Evolutionary conservation across 2,113 vertebrate species (phyloP).

Genomic region (Oreochromis aureus): DNA sequence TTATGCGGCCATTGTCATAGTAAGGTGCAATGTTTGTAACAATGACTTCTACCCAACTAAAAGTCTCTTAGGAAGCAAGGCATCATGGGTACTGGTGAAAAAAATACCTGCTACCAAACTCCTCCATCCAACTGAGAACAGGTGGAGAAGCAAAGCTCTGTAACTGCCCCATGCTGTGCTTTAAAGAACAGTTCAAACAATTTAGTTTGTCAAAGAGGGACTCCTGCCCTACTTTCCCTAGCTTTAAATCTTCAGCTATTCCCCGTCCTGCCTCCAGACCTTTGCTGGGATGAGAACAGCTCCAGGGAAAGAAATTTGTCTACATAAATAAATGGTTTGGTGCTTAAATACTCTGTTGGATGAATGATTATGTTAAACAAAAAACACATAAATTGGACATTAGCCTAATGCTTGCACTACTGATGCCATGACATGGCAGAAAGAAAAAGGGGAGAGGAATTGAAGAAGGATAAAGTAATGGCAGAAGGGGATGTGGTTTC

Average conservation of each 20-base stretch:
- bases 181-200: constrained; percentile 61
- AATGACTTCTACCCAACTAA: constrained; percentile 5
- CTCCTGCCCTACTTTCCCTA: constrained; percentile 67
- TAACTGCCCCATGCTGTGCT: constrained; percentile 53
- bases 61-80: constrained; percentile 14
- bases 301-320: constrained; percentile 37
- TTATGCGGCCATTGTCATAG: not conserved
- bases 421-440: not conserved
- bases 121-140: constrained; percentile 35
- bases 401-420: not conserved
- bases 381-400: not conserved
- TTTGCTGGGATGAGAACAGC: constrained; percentile 31
- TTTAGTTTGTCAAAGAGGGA: constrained; percentile 62
- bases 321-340: constrained; percentile 49
- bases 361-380: constrained; percentile 2
- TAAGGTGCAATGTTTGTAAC: constrained; percentile 8
- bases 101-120: constrained; percentile 12
- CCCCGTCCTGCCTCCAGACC: constrained; percentile 27
- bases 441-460: not conserved
- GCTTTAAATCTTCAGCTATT: constrained; percentile 49
- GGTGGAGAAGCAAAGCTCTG: constrained; percentile 45
- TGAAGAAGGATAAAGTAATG: not conserved
- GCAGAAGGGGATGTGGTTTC: constrained; percentile 47
- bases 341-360: constrained; percentile 33
- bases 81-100: not conserved